A percentile compares a stretch with the other conserved stretches of the same genome.
These are phyloP conservation scores for Callimorpha dominula DNA, from an alignment of 2,888 invertebrate species.

Conservation along the genomic window DNA sequence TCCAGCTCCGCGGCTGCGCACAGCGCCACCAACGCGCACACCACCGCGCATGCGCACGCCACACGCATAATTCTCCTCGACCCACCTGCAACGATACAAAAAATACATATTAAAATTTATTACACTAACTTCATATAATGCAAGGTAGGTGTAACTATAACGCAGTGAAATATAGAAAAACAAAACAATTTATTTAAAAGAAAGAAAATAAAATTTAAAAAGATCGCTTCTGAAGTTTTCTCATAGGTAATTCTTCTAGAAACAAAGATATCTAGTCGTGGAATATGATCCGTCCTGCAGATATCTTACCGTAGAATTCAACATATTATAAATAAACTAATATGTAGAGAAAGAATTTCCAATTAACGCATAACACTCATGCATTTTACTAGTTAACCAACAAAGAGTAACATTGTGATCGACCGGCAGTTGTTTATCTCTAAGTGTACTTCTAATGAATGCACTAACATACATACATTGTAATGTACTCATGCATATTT, in stretches of 20 bases:
- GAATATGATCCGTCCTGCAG: neutral
- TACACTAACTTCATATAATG: neutral
- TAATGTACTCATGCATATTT: constrained; percentile 60
- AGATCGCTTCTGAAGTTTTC: neutral
- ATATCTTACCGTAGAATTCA: constrained; percentile 21
- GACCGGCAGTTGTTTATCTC: constrained; percentile 77
- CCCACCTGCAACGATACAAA: constrained; percentile 77
- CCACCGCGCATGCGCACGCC: constrained; percentile 85
- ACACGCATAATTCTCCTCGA: constrained; percentile 86
- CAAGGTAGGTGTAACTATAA: too few relatives aligned
- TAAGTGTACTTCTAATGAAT: constrained; percentile 74
- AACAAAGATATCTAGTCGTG: neutral
- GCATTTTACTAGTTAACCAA: constrained; percentile 57
- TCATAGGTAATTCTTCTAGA: neutral
- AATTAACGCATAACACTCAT: constrained; percentile 55
- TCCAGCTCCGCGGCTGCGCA: constrained; percentile 78
- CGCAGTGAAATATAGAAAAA: neutral
- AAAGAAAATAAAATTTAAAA: neutral
- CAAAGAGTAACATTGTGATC: constrained; percentile 73
- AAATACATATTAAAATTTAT: constrained; percentile 14
- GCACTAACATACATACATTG: constrained; percentile 64
- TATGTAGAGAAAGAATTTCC: constrained; percentile 49
- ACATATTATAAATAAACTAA: constrained; percentile 23
- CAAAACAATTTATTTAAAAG: neutral
- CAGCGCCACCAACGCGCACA: constrained; percentile 85